These are phyloP conservation scores for Trematocara zebra DNA, from an alignment of 2,113 vertebrate species.

Conservation along the genomic window DNA sequence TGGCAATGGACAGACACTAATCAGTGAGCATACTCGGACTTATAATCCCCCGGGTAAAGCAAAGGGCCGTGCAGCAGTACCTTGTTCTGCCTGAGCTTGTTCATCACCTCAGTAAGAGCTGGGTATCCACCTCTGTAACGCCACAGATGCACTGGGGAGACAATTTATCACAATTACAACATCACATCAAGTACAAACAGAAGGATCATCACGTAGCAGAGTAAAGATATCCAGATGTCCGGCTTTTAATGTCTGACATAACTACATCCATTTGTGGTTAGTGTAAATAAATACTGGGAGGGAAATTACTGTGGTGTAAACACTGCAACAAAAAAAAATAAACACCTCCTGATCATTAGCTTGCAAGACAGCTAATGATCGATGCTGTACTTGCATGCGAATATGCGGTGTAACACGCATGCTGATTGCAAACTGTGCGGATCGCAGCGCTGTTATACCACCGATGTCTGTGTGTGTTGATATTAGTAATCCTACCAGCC, in stretches of 20 bases:
- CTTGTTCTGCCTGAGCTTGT: constrained; percentile 87
- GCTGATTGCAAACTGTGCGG: background rate
- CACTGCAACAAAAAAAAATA: background rate
- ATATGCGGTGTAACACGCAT: background rate
- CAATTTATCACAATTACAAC: background rate
- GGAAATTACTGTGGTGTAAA: background rate
- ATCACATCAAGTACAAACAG: background rate
- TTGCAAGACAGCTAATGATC: background rate
- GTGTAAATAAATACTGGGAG: background rate
- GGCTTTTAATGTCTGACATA: background rate
- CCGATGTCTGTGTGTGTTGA: background rate
- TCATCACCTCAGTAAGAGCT: constrained; percentile 95
- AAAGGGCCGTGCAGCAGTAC: constrained; percentile 52
- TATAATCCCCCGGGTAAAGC: background rate
- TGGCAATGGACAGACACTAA: constrained; percentile 35
- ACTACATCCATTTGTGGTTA: background rate
- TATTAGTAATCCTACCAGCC: constrained; percentile 82
- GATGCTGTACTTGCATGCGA: background rate
- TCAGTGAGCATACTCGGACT: background rate
- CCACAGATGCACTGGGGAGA: constrained; percentile 88
- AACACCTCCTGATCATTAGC: background rate
- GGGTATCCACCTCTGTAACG: constrained; percentile 94
- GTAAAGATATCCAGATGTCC: background rate
- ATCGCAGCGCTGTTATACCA: background rate
- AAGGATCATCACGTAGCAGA: background rate